A percentile compares a stretch with the other conserved stretches of the same genome.
phyloP scores from a whole-genome alignment of 2,888 invertebrate species.

The Pocota personata region DNA sequence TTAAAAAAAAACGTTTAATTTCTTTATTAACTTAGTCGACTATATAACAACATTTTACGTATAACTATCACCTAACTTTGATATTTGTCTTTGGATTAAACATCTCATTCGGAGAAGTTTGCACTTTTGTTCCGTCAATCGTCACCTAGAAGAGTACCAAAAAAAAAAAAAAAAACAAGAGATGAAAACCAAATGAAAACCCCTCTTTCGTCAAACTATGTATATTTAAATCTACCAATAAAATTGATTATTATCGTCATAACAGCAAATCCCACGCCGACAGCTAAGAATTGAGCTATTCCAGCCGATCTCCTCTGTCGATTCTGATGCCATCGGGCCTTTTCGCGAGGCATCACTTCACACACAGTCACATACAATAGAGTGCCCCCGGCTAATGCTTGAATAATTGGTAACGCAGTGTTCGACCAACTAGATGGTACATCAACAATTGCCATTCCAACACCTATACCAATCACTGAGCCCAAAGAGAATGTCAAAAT shows the following conservation, averaged over 20 bases:
- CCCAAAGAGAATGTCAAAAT: constrained; percentile 87
- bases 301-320: constrained; percentile 85
- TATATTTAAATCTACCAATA: constrained; percentile 80
- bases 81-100: constrained; percentile 14
- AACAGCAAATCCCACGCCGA: constrained; percentile 85
- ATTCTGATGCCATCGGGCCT: constrained; percentile 88
- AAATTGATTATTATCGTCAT: constrained; percentile 87
- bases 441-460: constrained; percentile 86
- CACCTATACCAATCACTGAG: constrained; percentile 87
- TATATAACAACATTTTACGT: background rate
- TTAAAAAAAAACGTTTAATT: background rate
- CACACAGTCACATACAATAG: constrained; percentile 90
- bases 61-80: constrained; percentile 11
- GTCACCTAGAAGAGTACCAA: constrained; percentile 9
- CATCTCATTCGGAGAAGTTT: background rate
- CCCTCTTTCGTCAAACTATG: background rate
- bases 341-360: constrained; percentile 90
- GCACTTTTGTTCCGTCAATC: background rate
- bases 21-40: constrained; percentile 2
- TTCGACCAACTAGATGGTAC: constrained; percentile 82
- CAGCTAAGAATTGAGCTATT: constrained; percentile 86
- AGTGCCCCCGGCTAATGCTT: constrained; percentile 90
- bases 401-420: constrained; percentile 85
- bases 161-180: background rate
- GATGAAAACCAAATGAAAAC: background rate